Base-by-base conservation (phyloP, 2,888 invertebrate species). In the Lasiommata megera region DNA sequence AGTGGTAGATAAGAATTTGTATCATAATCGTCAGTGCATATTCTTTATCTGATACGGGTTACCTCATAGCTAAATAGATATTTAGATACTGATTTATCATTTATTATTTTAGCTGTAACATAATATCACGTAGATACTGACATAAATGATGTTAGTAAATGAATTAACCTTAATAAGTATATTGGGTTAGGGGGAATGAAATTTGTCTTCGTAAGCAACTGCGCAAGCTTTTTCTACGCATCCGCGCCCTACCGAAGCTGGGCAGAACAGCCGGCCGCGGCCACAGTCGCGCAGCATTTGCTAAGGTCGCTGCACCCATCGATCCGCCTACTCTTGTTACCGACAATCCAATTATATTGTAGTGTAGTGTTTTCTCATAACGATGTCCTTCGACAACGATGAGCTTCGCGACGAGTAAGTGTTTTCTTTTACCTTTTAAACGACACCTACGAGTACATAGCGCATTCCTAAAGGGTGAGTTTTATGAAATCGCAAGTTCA, bases 331-430 rank as follows among this genome's bases (percentile, higher is more conserved):
- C 31, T 60, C 58, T 66, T 64, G 66, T 68, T 64, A 63, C 67
- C 63, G 58, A 60, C 31, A 60, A 72, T 64, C 71, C 59, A 65
- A 71, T 69, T 67, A 67, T 64, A 67, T 63, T 55, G 60, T 62
- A 61, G 74, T 74, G 71, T 70, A 74, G 82, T 72, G 70, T 69
- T 65, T 62, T 65, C 66, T 65, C 66, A 76, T 66, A 67, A 78
- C 65, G 56, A 92, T 92, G 92, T 93, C 94, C 63, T 88, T 94
- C 73, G 91, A 91, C 68, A 93, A 93, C 63, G 94, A 94, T 69
- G 94, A 94, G 74, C 93, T 94, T 65, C 87, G 92, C 61, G 94
- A 94, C 74, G 94, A 94, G 94, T 94, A 83, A 94, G 94, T 94
- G 84, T 31, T 6, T 31, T 3, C 12, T 1, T 37, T 37, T 37